These are phyloP conservation scores for Tethea ocularis DNA, from an alignment of 2,888 invertebrate species.

Conservation along the genomic window DNA sequence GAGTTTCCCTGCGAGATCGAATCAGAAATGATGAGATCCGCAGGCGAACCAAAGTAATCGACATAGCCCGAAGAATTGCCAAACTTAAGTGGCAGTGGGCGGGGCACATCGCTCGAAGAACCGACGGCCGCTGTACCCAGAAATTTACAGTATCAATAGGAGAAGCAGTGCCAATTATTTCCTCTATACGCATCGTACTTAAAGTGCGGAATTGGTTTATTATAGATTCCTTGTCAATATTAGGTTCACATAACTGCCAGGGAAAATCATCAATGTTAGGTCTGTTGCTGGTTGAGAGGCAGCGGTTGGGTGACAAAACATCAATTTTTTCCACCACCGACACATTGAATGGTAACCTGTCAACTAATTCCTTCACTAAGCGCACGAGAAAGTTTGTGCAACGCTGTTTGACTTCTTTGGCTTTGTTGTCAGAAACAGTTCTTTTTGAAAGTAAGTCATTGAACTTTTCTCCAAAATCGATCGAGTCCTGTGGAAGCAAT, in stretches of 20 bases:
- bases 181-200: constrained; percentile 25
- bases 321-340: constrained; percentile 24
- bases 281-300: constrained; percentile 20
- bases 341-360: constrained; percentile 21
- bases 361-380: constrained; percentile 26
- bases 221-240: constrained; percentile 22
- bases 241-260: constrained; percentile 24
- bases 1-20: too few species aligned
- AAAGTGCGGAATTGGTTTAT: constrained; percentile 21
- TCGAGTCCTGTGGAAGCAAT: constrained; percentile 23
- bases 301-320: constrained; percentile 17
- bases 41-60: too few species aligned
- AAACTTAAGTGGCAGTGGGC: too few species aligned
- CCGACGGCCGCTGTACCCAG: constrained; percentile 20
- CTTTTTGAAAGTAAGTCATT: constrained; percentile 23
- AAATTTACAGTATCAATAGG: constrained; percentile 22
- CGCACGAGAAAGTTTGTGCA: constrained; percentile 22
- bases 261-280: constrained; percentile 22
- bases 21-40: too few species aligned
- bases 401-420: constrained; percentile 26
- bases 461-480: constrained; percentile 23
- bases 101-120: too few species aligned
- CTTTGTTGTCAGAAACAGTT: constrained; percentile 24
- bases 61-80: too few species aligned
- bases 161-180: constrained; percentile 22